Conservation (phyloP, 2,113 vertebrate genomes). For the Chlorodrepanis virens region DNA sequence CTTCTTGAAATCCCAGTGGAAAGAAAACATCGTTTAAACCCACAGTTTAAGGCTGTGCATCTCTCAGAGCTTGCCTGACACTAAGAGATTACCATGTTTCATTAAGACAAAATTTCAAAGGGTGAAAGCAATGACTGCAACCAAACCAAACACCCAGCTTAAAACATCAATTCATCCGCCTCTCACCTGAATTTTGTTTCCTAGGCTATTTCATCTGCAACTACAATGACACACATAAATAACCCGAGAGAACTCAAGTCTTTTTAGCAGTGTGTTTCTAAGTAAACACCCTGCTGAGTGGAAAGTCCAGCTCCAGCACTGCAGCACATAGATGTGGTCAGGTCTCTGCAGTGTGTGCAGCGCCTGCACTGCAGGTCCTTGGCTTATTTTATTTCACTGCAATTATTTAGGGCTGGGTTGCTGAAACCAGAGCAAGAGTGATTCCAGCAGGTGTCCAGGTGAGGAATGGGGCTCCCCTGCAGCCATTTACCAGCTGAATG, state of each 20-base stretch:
- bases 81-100: not conserved
- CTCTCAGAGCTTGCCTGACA: not conserved
- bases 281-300: not conserved
- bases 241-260: not conserved
- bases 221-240: not conserved
- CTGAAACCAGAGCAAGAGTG: not conserved
- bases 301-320: not conserved
- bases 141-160: not conserved
- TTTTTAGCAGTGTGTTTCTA: not conserved
- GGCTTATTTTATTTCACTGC: not conserved
- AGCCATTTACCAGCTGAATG: not conserved
- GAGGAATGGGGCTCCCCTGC: not conserved
- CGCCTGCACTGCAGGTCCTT: not conserved
- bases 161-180: not conserved
- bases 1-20: not conserved
- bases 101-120: not conserved
- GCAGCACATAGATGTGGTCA: not conserved
- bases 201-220: not conserved
- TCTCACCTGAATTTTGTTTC: not conserved
- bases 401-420: not conserved
- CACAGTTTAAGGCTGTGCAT: not conserved
- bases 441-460: not conserved
- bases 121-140: not conserved
- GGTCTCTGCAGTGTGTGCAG: not conserved
- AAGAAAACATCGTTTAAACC: not conserved